Conservation (phyloP, 2,113 vertebrate genomes). For the Tenrec ecaudatus region DNA sequence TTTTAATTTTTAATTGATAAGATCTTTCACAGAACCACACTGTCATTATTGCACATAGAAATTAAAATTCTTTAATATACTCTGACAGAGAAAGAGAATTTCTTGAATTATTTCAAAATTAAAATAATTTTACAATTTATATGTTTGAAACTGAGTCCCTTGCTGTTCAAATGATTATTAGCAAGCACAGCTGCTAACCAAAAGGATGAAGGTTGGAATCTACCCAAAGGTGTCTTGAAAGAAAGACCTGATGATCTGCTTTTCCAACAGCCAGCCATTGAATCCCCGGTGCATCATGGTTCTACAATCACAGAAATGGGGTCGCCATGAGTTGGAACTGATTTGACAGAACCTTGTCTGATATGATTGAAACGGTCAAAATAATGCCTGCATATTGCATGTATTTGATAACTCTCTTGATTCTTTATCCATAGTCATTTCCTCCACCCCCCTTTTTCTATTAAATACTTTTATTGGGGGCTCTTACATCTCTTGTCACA, state of each 20-base stretch:
- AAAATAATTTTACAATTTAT: neutral
- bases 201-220: neutral
- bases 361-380: constrained; percentile 39
- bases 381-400: neutral
- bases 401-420: constrained; percentile 20
- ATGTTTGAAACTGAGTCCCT: neutral
- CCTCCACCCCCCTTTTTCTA: neutral
- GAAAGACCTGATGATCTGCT: too few species aligned
- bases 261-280: too few species aligned
- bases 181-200: neutral
- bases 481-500: too few species aligned
- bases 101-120: neutral
- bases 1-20: neutral
- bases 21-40: neutral
- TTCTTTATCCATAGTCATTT: constrained; percentile 30
- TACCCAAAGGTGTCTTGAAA: too few species aligned
- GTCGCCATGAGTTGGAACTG: too few species aligned
- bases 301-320: too few species aligned
- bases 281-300: too few species aligned
- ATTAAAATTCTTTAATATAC: neutral
- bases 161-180: neutral
- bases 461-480: too few species aligned
- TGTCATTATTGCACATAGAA: neutral
- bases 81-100: neutral
- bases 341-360: too few species aligned